These are phyloP conservation scores for Allolobophora icterica DNA, from an alignment of 2,888 invertebrate species.

Conservation along the genomic window DNA sequence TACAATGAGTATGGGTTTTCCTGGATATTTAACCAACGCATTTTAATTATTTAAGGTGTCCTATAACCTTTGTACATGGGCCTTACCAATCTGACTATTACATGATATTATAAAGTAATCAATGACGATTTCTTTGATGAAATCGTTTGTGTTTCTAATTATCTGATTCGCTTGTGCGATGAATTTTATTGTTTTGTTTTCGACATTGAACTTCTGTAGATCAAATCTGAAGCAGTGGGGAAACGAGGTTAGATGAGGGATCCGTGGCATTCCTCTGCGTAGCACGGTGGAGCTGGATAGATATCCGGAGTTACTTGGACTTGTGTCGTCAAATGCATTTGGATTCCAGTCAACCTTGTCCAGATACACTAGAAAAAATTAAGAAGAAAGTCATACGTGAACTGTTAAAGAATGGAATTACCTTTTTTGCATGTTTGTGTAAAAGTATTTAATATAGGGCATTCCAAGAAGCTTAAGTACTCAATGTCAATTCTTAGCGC, in stretches of 20 bases:
- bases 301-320: conserved; percentile 27
- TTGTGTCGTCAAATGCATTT: neutral
- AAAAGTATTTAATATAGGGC: no score
- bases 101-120: neutral
- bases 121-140: neutral
- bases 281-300: conserved; percentile 22
- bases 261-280: conserved; percentile 5
- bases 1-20: no score
- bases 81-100: neutral
- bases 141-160: neutral
- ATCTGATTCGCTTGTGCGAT: neutral
- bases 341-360: neutral
- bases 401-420: no score
- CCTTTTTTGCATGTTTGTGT: no score
- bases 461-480: no score
- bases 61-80: no score
- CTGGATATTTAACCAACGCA: no score
- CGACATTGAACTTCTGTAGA: neutral
- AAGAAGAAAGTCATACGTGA: neutral
- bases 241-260: neutral
- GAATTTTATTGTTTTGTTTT: neutral
- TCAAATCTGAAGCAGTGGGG: neutral
- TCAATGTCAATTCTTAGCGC: no score
- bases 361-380: conserved; percentile 1
- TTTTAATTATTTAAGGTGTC: no score